These are phyloP conservation scores for Sclerurus mexicanus DNA, from an alignment of 2,113 vertebrate species.

Conservation along the genomic window DNA sequence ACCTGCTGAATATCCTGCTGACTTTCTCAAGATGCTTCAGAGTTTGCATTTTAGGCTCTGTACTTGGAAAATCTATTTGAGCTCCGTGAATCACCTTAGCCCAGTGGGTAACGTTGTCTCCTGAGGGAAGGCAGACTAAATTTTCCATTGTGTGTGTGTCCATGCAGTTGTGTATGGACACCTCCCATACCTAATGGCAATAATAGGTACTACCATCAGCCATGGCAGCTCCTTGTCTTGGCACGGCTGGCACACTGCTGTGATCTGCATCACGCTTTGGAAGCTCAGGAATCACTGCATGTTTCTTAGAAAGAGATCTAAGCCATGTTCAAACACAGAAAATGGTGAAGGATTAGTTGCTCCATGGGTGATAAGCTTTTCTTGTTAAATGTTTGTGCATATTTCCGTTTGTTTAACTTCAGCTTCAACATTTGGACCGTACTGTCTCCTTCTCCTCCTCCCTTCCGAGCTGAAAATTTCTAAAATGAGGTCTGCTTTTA, in stretches of 20 bases:
- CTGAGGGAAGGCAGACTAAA: neutral
- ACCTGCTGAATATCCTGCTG: neutral
- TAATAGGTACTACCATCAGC: neutral
- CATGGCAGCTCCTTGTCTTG: neutral
- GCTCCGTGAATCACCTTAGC: neutral
- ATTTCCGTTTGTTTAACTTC: neutral
- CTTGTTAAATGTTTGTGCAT: neutral
- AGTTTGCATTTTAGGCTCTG: neutral
- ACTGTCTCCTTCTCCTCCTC: neutral
- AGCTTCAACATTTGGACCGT: neutral
- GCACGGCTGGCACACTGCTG: neutral
- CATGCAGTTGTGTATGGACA: neutral
- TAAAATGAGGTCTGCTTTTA: neutral
- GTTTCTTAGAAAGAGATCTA: neutral
- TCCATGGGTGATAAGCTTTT: neutral
- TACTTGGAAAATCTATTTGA: neutral
- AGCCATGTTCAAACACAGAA: neutral
- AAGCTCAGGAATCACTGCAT: accelerated
- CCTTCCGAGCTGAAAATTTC: neutral
- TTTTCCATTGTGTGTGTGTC: neutral
- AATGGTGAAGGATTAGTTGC: neutral
- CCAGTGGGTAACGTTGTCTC: neutral
- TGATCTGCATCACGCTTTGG: accelerated
- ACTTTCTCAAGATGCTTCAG: neutral
- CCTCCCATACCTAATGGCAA: neutral